These are phyloP conservation scores for Listronotus bonariensis DNA, from an alignment of 1,140 invertebrate species.

Conservation along the genomic window DNA sequence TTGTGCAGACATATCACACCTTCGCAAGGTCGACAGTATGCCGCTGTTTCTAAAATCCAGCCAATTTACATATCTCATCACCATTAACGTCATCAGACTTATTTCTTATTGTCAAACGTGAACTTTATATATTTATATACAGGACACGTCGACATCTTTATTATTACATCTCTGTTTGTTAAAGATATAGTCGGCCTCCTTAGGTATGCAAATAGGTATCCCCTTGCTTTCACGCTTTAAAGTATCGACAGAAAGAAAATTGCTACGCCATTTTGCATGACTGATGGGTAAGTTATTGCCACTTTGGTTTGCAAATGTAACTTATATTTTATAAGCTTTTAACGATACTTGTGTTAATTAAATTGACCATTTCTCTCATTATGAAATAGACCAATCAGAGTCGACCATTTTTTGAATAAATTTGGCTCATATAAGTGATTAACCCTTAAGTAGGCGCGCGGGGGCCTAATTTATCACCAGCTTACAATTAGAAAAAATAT, in stretches of 20 bases:
- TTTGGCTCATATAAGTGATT: no score
- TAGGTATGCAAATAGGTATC: conserved; percentile 12
- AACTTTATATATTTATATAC: conserved; percentile 28
- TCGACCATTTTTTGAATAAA: no score
- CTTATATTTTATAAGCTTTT: no score
- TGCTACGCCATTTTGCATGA: background rate
- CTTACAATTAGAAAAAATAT: no score
- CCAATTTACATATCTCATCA: conserved; percentile 43
- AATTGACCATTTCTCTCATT: no score
- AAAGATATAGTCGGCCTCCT: conserved; percentile 25
- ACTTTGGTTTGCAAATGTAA: no score
- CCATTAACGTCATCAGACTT: conserved; percentile 37
- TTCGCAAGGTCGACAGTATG: conserved; percentile 27
- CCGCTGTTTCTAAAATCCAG: conserved; percentile 33
- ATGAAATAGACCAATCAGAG: no score
- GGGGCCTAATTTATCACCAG: no score
- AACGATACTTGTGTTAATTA: no score
- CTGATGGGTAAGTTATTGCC: background rate
- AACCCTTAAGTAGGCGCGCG: no score
- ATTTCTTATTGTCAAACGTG: conserved; percentile 35
- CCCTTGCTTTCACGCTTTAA: background rate
- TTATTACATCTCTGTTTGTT: conserved; percentile 31
- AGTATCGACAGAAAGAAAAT: background rate
- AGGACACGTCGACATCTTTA: conserved; percentile 25
- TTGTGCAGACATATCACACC: conserved; percentile 41